Evolutionary conservation across 2,888 invertebrate species (phyloP).

Genomic region (Paralinhomoeus sp.): DNA sequence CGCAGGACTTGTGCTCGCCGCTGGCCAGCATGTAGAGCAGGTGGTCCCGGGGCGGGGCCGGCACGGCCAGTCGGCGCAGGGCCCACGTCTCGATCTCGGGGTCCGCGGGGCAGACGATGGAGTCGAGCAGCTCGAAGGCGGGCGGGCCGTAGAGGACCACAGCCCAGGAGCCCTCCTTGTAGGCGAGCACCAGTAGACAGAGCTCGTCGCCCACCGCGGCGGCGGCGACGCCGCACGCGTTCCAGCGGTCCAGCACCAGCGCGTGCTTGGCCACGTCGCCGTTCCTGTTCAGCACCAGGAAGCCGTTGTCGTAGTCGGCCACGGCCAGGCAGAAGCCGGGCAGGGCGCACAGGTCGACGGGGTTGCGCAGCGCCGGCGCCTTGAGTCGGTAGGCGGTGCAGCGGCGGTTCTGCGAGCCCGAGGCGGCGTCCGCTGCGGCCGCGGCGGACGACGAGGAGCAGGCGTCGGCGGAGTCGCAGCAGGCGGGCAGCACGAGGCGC

Average conservation of each 20-base stretch:
- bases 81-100: constrained; percentile 6
- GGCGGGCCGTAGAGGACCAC: constrained; percentile 1
- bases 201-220: neutral
- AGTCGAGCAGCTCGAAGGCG: constrained; percentile 2
- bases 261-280: constrained; percentile 4
- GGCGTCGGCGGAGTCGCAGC: too few relatives aligned
- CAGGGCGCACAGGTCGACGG: constrained; percentile 5
- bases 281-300: constrained; percentile 1
- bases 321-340: constrained; percentile 5
- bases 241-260: neutral
- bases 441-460: too few relatives aligned
- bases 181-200: constrained; percentile 1
- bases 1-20: constrained; percentile 7
- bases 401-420: too few relatives aligned
- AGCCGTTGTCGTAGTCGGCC: constrained; percentile 7
- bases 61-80: constrained; percentile 3
- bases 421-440: too few relatives aligned
- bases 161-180: constrained; percentile 5
- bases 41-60: neutral
- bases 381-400: too few relatives aligned
- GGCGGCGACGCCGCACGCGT: constrained; percentile 5
- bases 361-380: constrained; percentile 2
- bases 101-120: constrained; percentile 3
- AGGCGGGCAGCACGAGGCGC: too few relatives aligned
- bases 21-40: constrained; percentile 11